Evolutionary conservation across 2,797 vertebrate species (phyloP).

Genomic region (Acanthurus lineatus): DNA sequence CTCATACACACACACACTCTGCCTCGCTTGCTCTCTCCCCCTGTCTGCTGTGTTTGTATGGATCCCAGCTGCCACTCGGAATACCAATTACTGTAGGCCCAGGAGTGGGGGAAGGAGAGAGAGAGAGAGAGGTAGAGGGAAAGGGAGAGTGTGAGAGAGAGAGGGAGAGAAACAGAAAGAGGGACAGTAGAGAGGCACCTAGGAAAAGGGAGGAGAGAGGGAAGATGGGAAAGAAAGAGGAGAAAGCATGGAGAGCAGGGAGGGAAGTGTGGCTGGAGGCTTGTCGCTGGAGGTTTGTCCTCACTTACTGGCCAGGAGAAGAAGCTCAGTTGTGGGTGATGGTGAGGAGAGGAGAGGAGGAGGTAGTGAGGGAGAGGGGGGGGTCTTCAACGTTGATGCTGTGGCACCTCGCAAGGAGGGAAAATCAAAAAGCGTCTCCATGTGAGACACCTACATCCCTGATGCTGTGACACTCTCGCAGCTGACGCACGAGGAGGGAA

Average conservation of each 20-base stretch:
- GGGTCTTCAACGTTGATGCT: slow-evolving; percentile 41
- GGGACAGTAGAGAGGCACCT: slow-evolving; percentile 5
- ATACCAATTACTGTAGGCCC: slow-evolving; percentile 88
- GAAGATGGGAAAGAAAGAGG: slow-evolving; percentile 28
- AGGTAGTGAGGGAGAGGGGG: neutral
- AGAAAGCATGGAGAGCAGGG: slow-evolving; percentile 6
- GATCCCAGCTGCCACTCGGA: slow-evolving; percentile 89
- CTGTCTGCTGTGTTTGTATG: slow-evolving; percentile 86
- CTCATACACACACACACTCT: slow-evolving; percentile 51
- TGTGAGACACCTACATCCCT: slow-evolving; percentile 66
- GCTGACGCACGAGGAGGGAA: slow-evolving; percentile 65
- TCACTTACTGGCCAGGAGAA: slow-evolving; percentile 58
- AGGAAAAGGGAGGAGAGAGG: slow-evolving; percentile 16
- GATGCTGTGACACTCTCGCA: slow-evolving; percentile 72
- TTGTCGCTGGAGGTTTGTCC: slow-evolving; percentile 14
- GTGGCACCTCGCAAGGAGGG: slow-evolving; percentile 59
- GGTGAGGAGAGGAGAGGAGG: slow-evolving; percentile 1
- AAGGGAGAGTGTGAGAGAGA: slow-evolving; percentile 31
- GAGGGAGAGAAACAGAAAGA: slow-evolving; percentile 8
- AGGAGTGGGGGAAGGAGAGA: slow-evolving; percentile 74
- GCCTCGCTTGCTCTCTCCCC: slow-evolving; percentile 66
- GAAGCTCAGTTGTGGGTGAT: slow-evolving; percentile 40
- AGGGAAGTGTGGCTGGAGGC: slow-evolving; percentile 27
- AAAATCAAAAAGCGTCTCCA: slow-evolving; percentile 73
- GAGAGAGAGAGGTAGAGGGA: slow-evolving; percentile 18